Evolutionary conservation across 2,797 vertebrate species (phyloP), one percentile per base, ranked within the genome.

Genomic region (Florisuga fusca): DNA sequence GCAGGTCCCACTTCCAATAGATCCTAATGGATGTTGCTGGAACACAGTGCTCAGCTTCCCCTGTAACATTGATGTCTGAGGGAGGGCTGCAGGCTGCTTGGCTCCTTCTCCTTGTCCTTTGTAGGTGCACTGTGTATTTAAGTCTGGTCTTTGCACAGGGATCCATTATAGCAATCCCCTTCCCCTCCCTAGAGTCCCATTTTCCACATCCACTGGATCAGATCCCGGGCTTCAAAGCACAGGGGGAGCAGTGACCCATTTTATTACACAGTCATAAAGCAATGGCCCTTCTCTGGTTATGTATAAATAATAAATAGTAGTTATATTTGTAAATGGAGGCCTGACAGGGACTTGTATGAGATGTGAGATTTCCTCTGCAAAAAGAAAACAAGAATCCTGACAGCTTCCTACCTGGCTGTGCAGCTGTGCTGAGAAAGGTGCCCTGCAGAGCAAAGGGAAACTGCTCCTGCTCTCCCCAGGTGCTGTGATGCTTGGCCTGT

Each of bases 381-480:
- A 88, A 75, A 46, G 59, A 72, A 76, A 81, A 45, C 59, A 74
- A 38, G 83, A 86, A 33, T 46, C 43, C 66, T 76, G 85, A 48
- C 71, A 73, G 77, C 38, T 67, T 91, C 69, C 6, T 72, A 59
- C 31, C 31, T 58, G 57, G 19, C 67, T 63, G 71, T 25, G 80
- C 82, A 54, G 87, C 94, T 92, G 95, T 4, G 10, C 61, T 50
- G 64, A 7, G 25, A 69, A 57, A 83, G 55, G 78, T 68, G 82
- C 74, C 55, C 85, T 38, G 45, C 5, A 8, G 85, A 91, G 93
- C 91, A 94, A 94, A 94, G 87, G 66, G 80, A 90, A 45, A 26
- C 33, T 1, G 5, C 87, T 91, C 45, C 57, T 2, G 1, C 43
- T 78, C 80, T 72, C 72, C 75, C 79, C 83, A 34, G 83, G 88